These are phyloP conservation scores for Cotesia vestalis DNA, from an alignment of 1,140 invertebrate genomes.

Conservation along the genomic window DNA sequence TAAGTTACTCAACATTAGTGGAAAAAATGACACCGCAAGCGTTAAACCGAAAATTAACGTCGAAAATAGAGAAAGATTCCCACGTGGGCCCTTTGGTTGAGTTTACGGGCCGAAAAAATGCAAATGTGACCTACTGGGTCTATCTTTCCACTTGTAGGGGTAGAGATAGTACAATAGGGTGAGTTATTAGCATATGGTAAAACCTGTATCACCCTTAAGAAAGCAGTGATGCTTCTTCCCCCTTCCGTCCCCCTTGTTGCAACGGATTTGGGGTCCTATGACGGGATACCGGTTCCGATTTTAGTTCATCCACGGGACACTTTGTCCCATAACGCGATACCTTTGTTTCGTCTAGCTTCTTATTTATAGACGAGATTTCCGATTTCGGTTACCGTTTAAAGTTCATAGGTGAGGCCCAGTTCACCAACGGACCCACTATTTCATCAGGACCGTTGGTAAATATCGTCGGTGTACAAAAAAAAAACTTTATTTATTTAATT, in stretches of 20 bases:
- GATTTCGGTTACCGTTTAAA: constrained; percentile 44
- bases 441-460: too few relatives aligned
- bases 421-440: not conserved
- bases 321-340: constrained; percentile 47
- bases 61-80: constrained; percentile 13
- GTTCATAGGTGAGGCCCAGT: constrained; percentile 37
- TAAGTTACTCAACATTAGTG: too few relatives aligned
- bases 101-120: constrained; percentile 61
- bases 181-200: constrained; percentile 60
- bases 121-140: constrained; percentile 50
- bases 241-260: constrained; percentile 9
- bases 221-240: too few relatives aligned
- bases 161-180: constrained; percentile 6
- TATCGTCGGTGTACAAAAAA: too few relatives aligned
- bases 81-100: constrained; percentile 15
- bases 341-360: not conserved
- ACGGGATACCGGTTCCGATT: constrained; percentile 61
- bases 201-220: constrained; percentile 56
- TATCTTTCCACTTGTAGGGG: constrained; percentile 43
- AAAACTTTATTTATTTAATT: too few relatives aligned
- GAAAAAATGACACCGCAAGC: too few relatives aligned
- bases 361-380: constrained; percentile 30
- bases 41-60: too few relatives aligned
- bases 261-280: constrained; percentile 58
- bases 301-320: constrained; percentile 56